Conservation (phyloP, 2,797 vertebrate species). For the Luscinia megarhynchos region DNA sequence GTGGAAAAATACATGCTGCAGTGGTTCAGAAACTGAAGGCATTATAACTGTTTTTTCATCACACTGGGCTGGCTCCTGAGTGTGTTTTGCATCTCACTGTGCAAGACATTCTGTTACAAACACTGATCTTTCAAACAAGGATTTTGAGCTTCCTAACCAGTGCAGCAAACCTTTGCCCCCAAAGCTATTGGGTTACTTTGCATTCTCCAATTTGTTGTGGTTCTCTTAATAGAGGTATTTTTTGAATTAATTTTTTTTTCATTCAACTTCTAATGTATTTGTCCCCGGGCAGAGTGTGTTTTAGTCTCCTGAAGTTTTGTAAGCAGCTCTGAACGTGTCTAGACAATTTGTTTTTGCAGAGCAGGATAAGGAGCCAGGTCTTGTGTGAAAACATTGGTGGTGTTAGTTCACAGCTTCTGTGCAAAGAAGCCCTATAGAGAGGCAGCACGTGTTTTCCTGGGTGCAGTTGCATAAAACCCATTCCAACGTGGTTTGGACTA, state of each 20-base stretch:
- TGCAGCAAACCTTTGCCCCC: background rate
- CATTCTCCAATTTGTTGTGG: background rate
- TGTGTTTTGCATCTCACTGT: background rate
- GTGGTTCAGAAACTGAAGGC: background rate
- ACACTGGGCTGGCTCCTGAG: background rate
- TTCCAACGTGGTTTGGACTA: background rate
- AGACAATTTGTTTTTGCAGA: background rate
- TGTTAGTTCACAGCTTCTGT: background rate
- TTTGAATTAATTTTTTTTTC: background rate
- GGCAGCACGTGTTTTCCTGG: background rate
- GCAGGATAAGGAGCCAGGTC: background rate
- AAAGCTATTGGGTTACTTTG: background rate
- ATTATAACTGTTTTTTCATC: background rate
- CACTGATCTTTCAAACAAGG: background rate
- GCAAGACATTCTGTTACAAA: background rate
- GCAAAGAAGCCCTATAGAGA: background rate
- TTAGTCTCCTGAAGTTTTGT: background rate
- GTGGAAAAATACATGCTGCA: background rate
- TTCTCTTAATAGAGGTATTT: background rate
- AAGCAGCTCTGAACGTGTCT: background rate
- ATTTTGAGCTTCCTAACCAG: background rate
- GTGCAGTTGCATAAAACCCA: background rate
- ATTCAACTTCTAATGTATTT: background rate
- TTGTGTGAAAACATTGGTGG: background rate
- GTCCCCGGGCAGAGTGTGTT: background rate